Evolutionary conservation across 2,113 vertebrate species (phyloP).

Genomic region (Oncorhynchus gorbuscha): DNA sequence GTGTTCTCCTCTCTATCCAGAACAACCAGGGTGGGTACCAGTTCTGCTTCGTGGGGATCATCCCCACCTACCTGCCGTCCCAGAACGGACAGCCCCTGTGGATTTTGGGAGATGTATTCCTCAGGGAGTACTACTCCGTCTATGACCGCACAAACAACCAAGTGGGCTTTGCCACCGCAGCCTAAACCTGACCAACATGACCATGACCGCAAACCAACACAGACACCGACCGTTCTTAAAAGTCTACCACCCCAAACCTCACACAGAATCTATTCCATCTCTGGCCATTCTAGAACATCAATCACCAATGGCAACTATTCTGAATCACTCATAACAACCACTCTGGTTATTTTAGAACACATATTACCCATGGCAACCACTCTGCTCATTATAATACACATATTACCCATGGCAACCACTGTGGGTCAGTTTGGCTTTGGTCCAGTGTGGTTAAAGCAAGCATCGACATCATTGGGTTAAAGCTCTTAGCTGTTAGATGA

Average conservation of each 20-base stretch:
- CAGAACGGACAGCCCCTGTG: slow-evolving; percentile 60
- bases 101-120: slow-evolving; percentile 73
- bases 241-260: neutral
- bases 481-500: neutral
- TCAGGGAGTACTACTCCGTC: slow-evolving; percentile 70
- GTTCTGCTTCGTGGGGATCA: slow-evolving; percentile 55
- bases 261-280: neutral
- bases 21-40: slow-evolving; percentile 30
- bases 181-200: slow-evolving; percentile 33
- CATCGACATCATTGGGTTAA: no score
- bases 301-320: no score
- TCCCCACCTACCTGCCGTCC: slow-evolving; percentile 67
- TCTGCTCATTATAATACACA: neutral
- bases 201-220: neutral
- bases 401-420: neutral
- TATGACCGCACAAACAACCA: slow-evolving; percentile 63
- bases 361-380: neutral
- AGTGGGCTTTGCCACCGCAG: slow-evolving; percentile 62
- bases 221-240: no score
- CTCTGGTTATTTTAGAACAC: neutral
- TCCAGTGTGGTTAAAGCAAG: no score
- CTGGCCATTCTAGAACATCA: neutral
- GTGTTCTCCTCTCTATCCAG: slow-evolving; percentile 15
- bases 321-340: neutral
- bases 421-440: neutral